Evolutionary conservation across 2,888 invertebrate genomes (phyloP), one percentile per base, ranked within the genome.

Genomic region (Polydrusus pterygomalis): DNA sequence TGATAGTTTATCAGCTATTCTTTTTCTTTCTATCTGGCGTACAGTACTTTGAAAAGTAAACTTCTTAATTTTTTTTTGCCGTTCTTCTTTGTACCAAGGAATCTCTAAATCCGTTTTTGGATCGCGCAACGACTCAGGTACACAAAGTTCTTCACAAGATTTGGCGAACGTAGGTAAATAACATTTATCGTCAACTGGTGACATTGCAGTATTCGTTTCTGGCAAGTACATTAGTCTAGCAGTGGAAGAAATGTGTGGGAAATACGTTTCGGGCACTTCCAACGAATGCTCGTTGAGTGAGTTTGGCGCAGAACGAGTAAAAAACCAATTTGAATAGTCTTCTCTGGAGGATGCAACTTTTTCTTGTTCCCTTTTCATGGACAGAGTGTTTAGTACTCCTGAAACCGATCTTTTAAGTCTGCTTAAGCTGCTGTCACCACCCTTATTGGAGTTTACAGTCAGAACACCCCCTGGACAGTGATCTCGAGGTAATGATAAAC

Each of bases 1-100:
- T 17, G 94, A 93, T 74, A 95, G 89, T 86, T 92, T 93, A 83
- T 95, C 95, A 0, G 95, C 93, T 64, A 95, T 87, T 68, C 92
- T 88, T 60, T 92, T 91, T 76, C 95, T 88, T 87, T 96, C 95
- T 67, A 95, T 91, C 86, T 95, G 94, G n/a, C 95, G 86, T 10
- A 95, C 93, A 0, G 95, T 95, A 60, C 95, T 95, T 86, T 96
- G 95, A 87, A 95, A 96, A 0, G 94, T 94, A 87, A 95, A 96
- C 79, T 94, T 90, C 84, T 93, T 94, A 64, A 89, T 88, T 80
- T 88, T 89, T 45, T 81, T 82, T 18, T 73, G 80, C 58, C 69
- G 62, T 75, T 74, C 70, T 40, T 70, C 65, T 43, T 51, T 69
- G 5, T 70, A 70, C 78, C 78, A 77, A 25, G 67, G 58, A 58